These are phyloP conservation scores for Apistogramma diplotaenia DNA, from an alignment of 2,113 vertebrate genomes.

Conservation along the genomic window DNA sequence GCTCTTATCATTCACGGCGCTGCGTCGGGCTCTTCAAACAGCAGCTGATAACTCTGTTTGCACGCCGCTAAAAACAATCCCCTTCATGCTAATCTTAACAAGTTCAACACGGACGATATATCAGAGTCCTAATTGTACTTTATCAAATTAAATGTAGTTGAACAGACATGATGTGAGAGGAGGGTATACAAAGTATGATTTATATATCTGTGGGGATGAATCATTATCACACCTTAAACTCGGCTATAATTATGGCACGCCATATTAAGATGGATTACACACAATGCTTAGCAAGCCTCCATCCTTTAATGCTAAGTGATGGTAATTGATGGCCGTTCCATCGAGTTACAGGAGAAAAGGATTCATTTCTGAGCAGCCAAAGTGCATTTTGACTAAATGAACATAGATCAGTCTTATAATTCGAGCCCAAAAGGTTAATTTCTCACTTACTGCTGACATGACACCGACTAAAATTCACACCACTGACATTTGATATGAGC, in stretches of 20 bases:
- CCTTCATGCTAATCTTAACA: conserved; percentile 52
- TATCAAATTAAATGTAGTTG: conserved; percentile 52
- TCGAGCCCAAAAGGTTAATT: conserved; percentile 56
- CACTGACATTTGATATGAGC: conserved; percentile 50
- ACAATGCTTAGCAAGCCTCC: conserved; percentile 32
- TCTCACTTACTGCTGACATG: conserved; percentile 41
- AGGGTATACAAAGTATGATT: conserved; percentile 65
- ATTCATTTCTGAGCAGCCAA: conserved; percentile 30
- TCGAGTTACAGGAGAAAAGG: conserved; percentile 18
- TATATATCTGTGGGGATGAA: conserved; percentile 54
- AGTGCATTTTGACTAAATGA: conserved; percentile 18
- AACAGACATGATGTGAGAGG: conserved; percentile 51
- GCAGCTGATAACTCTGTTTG: conserved; percentile 64
- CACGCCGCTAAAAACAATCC: conserved; percentile 36
- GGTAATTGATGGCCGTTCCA: conserved; percentile 47
- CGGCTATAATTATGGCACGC: conserved; percentile 37
- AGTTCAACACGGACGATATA: conserved; percentile 52
- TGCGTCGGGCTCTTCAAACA: conserved; percentile 72
- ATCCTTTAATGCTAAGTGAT: conserved; percentile 44
- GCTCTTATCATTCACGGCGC: conserved; percentile 51
- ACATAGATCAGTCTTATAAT: conserved; percentile 28
- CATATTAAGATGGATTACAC: conserved; percentile 63
- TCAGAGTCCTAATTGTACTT: conserved; percentile 58
- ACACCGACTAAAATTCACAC: conserved; percentile 47
- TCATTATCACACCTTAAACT: conserved; percentile 54